Percentiles rank a stretch among this genome's conserved stretches.
phyloP scores from a whole-genome alignment of 2,113 vertebrate species.

The Rallus limicola region DNA sequence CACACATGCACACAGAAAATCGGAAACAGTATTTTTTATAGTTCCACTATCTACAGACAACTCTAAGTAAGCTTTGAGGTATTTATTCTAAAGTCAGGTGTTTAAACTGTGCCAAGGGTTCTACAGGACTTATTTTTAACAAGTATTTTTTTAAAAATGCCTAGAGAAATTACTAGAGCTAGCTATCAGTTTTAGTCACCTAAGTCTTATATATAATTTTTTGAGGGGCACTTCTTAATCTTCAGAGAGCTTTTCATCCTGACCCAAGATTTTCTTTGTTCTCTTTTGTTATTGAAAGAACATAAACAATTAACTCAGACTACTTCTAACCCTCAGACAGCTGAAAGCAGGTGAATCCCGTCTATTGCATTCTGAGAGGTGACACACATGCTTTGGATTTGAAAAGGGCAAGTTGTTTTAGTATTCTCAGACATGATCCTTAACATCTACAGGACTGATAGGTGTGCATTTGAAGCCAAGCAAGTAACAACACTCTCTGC shows the following conservation, averaged over 20 bases:
- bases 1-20: neutral
- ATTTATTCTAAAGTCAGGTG: neutral
- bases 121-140: neutral
- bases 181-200: neutral
- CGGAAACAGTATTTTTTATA: neutral
- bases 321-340: neutral
- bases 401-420: neutral
- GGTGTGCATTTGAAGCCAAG: neutral
- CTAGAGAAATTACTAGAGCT: neutral
- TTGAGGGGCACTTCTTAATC: neutral
- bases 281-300: neutral
- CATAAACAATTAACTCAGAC: neutral
- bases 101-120: neutral
- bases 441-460: neutral
- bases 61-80: neutral
- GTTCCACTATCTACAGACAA: neutral
- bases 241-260: neutral
- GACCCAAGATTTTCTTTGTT: neutral
- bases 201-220: neutral
- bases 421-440: neutral
- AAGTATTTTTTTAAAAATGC: neutral
- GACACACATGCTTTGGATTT: neutral
- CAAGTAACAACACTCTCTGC: neutral
- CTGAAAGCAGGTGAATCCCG: neutral
- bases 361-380: neutral